Base-by-base conservation (phyloP, 1,140 invertebrate genomes). In the Lasaia peninsularis region DNA sequence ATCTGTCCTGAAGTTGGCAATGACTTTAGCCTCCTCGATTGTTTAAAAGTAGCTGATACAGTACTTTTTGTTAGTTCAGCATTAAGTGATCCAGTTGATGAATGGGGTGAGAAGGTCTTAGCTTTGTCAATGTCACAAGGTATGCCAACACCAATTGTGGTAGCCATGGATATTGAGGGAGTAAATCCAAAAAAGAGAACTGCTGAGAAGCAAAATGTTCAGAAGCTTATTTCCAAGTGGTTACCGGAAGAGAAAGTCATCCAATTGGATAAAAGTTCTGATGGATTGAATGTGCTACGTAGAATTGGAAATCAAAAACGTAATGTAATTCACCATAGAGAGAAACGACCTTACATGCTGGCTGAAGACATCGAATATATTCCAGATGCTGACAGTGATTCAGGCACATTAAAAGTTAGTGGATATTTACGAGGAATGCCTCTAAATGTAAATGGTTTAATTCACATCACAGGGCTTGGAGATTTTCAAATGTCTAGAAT, bases 401-500 rank as follows among this genome's bases (percentile, higher is more conserved):
- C 85, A 71, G 96, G 96, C 16, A 96, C 93, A 32, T 82, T 99
- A 24, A 94, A 94, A 89, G 82, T 99, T 1, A 94, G 94, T 60
- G 98, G 98, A 2, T 98, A 94, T 87, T 81, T 99, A 48, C 90
- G 96, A 73, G 96, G 96, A 0, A 91, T 93, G 67, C 88, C 94
- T 6, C 88, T 98, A 34, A 95, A 94, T 83, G 96, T 96, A 0
- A 98, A 99, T 91, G 90, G 94, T 65, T 89, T 99, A 48, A 90
- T 99, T 48, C 96, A 99, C 75, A 93, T 99, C 52, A 93, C 96
- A 52, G 97, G 96, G 0, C 92, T 96, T 76, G 98, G 97, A 35
- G 95, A 98, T 78, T 99, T 95, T 83, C 97, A 98, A 91, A 93
- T 99, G 92, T 90, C 88, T 2, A 92, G 94, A 79, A 96, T 99